Base-by-base conservation (phyloP, 1,140 invertebrate species). In the Brachionus rotundiformis region DNA sequence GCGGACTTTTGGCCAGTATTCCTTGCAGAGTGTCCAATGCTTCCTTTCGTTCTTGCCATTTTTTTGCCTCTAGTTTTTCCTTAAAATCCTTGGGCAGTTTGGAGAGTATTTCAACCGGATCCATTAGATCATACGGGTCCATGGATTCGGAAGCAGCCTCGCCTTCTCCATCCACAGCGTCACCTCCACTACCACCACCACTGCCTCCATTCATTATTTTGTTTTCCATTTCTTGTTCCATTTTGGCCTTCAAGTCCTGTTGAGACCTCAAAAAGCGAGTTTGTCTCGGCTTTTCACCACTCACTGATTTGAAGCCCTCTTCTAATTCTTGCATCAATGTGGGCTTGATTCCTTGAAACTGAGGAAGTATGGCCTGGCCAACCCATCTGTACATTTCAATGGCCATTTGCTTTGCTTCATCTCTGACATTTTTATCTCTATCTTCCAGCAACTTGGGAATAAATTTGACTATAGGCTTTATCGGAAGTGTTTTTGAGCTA, bases 1-100 rank as follows among this genome's bases (percentile, higher is more conserved):
- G 96, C 0, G 94, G 95, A 85, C 92, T 92, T 27, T 90, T 90
- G 82, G 93, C 92, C 1, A 95, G 86, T 63, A 89, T 85, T 80
- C 91, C 90, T 81, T 96, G 93, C 0, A 98, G 86, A 1, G 89
- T 88, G 84, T 96, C 94, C 4, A 99, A 85, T 0, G 92, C 92
- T 86, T 98, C 94, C 87, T 97, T 97, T 7, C 97, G 90, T 71
- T 98, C 94, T 85, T 95, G 93, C 97, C 97, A 99, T 85, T 98
- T 98, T 86, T 98, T 98, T 0, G 93, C 93, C 87, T 98, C 87
- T 81, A 89, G 84, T 88, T 96, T 95, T 6, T 97, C 95, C 85
- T 93, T 96, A 87, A 98, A 99, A 87, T 98, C 94, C 89, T 96
- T 96, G 0, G 95, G 95, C 25, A 98, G 86, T 86, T 95, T 93